phyloP scores from a whole-genome alignment of 2,113 vertebrate genomes.

The Peromyscus leucopus region DNA sequence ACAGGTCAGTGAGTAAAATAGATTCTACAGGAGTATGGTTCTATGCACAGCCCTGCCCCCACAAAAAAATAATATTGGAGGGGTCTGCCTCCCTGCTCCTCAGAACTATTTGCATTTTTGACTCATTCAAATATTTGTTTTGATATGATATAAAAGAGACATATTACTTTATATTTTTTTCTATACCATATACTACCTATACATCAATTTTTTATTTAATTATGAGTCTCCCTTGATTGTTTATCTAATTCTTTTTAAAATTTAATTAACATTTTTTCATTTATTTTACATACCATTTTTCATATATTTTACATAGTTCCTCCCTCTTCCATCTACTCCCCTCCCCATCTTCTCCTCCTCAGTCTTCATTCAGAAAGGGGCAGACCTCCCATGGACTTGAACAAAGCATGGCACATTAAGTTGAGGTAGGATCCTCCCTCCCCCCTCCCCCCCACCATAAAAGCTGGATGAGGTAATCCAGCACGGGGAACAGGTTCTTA shows the following conservation, averaged over 20 bases:
- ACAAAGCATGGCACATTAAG: no score
- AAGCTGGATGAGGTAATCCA: no score
- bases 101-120: neutral
- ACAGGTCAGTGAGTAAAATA: constrained; percentile 84
- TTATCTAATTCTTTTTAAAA: neutral
- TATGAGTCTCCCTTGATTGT: neutral
- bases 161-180: neutral
- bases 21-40: constrained; percentile 74
- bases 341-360: no score
- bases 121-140: neutral
- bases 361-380: no score
- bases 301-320: no score
- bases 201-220: neutral
- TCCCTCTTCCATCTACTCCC: no score
- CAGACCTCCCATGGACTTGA: no score
- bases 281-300: no score
- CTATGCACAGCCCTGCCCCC: constrained; percentile 60
- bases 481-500: no score
- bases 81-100: neutral
- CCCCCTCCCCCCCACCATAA: no score
- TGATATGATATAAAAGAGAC: neutral
- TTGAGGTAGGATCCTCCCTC: no score
- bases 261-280: no score
- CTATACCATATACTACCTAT: neutral
- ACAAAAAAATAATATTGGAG: constrained; percentile 59